These are phyloP conservation scores for Sinocyclocheilus grahami DNA, from an alignment of 2,113 vertebrate genomes.

Conservation along the genomic window DNA sequence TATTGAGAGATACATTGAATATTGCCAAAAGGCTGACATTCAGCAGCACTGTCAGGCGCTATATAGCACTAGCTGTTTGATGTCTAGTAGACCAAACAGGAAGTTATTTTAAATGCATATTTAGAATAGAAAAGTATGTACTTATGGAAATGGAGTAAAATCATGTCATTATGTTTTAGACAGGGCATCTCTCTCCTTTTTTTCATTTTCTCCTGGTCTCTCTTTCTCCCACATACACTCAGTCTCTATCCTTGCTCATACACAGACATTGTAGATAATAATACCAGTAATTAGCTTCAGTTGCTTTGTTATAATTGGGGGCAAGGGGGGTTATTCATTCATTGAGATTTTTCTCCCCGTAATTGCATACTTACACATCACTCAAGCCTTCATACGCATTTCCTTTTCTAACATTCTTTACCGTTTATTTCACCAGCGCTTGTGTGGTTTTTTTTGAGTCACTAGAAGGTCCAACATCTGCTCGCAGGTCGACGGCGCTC, in stretches of 20 bases:
- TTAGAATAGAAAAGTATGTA: constrained; percentile 25
- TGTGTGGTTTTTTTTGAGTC: constrained; percentile 51
- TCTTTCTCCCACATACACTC: constrained; percentile 6
- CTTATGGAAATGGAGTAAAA: constrained; percentile 32
- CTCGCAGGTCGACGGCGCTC: constrained; percentile 56
- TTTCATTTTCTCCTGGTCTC: constrained; percentile 32
- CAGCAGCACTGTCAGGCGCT: background rate
- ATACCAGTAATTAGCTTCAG: constrained; percentile 76
- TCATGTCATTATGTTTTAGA: constrained; percentile 29
- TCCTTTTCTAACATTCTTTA: constrained; percentile 57
- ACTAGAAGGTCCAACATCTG: constrained; percentile 56
- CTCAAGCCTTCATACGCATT: constrained; percentile 59
- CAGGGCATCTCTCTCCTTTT: constrained; percentile 9
- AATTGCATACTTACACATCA: constrained; percentile 74
- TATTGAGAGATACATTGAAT: background rate
- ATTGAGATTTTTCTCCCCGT: constrained; percentile 65
- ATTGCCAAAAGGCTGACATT: background rate
- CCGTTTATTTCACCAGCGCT: constrained; percentile 61
- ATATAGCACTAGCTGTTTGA: background rate
- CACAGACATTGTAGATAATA: constrained; percentile 72
- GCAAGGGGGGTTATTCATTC: constrained; percentile 72
- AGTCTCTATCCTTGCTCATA: constrained; percentile 41
- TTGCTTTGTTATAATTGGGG: constrained; percentile 78
- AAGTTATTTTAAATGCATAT: constrained; percentile 9
- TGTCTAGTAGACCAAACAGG: constrained; percentile 4